Percentiles rank a stretch among this genome's conserved stretches.
Conservation (phyloP, 2,888 invertebrate genomes). For the Bursaphelenchus okinawaensis region DNA sequence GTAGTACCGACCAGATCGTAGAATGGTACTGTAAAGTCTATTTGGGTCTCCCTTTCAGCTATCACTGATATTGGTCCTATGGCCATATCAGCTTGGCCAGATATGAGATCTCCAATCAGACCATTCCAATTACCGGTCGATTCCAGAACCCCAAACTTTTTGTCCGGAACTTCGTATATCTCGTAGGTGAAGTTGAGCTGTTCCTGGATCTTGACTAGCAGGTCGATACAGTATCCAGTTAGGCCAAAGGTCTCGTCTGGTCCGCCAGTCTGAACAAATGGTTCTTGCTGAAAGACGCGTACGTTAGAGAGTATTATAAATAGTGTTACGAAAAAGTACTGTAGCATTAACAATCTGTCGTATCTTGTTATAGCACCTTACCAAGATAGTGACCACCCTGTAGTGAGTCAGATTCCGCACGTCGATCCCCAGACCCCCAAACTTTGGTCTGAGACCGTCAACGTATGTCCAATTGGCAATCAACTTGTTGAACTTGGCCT, state of each 20-base stretch:
- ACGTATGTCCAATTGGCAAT: constrained; percentile 50
- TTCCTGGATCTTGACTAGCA: constrained; percentile 77
- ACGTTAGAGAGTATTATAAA: too few species aligned
- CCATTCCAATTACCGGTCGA: constrained; percentile 76
- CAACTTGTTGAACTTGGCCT: constrained; percentile 49
- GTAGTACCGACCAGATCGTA: constrained; percentile 95
- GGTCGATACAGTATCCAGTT: constrained; percentile 84
- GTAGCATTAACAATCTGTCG: too few species aligned
- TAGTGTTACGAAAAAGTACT: too few species aligned
- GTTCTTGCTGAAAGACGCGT: constrained; percentile 62
- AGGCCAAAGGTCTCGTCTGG: constrained; percentile 17
- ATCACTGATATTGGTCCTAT: constrained; percentile 84
- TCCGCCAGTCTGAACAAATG: constrained; percentile 60
- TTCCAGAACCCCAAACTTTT: constrained; percentile 81
- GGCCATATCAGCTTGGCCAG: constrained; percentile 71
- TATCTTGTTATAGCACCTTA: constrained; percentile 22
- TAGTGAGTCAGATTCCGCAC: constrained; percentile 43
- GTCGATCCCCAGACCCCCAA: constrained; percentile 44
- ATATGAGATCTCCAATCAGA: constrained; percentile 68
- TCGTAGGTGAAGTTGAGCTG: constrained; percentile 84
- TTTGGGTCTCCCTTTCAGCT: constrained; percentile 91
- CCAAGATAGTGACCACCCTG: constrained; percentile 48
- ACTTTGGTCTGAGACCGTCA: constrained; percentile 39
- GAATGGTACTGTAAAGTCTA: constrained; percentile 92
- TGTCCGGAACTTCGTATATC: constrained; percentile 69